Percentiles rank a stretch among this genome's conserved stretches.
phyloP scores from a whole-genome alignment of 1,140 invertebrate genomes.

The Anastrepha ludens region DNA sequence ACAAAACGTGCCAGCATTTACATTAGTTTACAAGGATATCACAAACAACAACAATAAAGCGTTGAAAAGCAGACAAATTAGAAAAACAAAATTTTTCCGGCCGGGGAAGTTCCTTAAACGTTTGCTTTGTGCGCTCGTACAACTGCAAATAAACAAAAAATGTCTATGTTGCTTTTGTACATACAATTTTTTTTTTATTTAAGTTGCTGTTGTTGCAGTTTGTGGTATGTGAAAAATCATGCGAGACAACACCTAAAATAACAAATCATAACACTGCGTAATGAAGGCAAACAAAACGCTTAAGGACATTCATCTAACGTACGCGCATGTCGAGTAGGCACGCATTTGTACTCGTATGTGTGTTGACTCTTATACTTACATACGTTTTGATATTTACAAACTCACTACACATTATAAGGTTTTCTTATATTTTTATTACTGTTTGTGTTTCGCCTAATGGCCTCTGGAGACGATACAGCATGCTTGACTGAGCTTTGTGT shows the following conservation, averaged over 20 bases:
- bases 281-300: conserved; percentile 53
- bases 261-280: conserved; percentile 55
- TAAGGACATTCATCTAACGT: conserved; percentile 4
- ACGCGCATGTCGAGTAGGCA: not conserved
- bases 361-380: not conserved
- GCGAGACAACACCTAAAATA: conserved; percentile 53
- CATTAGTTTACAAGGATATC: conserved; percentile 20
- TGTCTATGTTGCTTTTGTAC: not conserved
- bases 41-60: conserved; percentile 1
- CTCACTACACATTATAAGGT: not conserved
- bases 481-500: no score
- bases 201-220: not conserved
- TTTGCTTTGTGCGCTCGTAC: not conserved
- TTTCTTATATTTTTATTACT: conserved; percentile 13
- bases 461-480: no score
- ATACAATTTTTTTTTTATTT: not conserved
- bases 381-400: not conserved
- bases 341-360: not conserved
- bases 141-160: conserved; percentile 2
- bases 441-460: conserved; percentile 34
- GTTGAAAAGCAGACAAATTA: conserved; percentile 47
- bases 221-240: conserved; percentile 53
- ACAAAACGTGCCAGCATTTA: conserved; percentile 1
- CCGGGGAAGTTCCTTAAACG: not conserved
- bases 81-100: conserved; percentile 18